Base-by-base conservation (phyloP, 2,113 vertebrate species). In the Indicator maculatus region DNA sequence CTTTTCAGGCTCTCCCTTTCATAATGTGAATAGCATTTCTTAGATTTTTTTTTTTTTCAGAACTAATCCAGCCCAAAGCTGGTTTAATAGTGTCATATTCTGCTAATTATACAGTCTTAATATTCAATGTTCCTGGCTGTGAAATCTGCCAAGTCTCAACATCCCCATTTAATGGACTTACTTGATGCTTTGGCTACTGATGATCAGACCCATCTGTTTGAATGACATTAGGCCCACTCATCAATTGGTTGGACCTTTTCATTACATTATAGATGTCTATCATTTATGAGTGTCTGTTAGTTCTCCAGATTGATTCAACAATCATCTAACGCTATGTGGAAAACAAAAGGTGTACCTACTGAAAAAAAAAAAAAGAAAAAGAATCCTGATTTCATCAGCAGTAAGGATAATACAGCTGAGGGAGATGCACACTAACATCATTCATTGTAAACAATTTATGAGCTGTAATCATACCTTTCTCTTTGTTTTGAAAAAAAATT, bases 181-280 rank as follows among this genome's bases (percentile, higher is more conserved):
- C 87, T 92, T 93, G 93, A 78, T 88, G 80, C 83, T 94, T 93
- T 93, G 91, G 93, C 91, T 95, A 91, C 79, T 69, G 73, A 83
- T 89, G 27, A 70, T 94, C 84, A 86, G 92, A 83, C 74, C 93
- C 96, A 96, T 96, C 95, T 96, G 95, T 90, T 79, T 89, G 89
- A 83, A 94, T 95, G 92, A 91, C 95, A 92, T 59, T 72, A 71
- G 93, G 90, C 96, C 96, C 89, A 88, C 69, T 95, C 92, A 93
- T 81, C 91, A 93, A 81, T 88, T 79, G 91, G 50, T 81, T 93
- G 89, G 93, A 90, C 92, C 86, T 97, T 95, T 97, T 95, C 94
- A 95, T 96, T 96, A 92, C 70, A 63, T 73, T 75, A 84, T 94
- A 82, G 70, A 94, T 82, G 90, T 59, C 79, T 96, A 76, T 82